These are phyloP conservation scores for Pyrocoelia pectoralis DNA, from an alignment of 2,888 invertebrate genomes.

Conservation along the genomic window DNA sequence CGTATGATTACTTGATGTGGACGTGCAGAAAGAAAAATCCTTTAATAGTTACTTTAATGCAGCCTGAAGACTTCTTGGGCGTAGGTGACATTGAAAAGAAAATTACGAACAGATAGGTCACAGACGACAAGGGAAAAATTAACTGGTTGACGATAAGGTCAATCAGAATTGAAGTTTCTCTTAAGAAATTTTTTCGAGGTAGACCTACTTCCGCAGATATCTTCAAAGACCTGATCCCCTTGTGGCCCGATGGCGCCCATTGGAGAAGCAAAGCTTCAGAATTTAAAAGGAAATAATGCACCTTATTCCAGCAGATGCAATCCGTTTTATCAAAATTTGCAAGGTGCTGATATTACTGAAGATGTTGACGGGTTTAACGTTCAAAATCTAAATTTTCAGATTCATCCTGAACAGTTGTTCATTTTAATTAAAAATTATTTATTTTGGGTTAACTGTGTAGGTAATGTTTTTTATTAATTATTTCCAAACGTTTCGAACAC, in stretches of 20 bases:
- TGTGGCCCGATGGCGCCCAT: conserved; percentile 10
- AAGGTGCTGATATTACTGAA: neutral
- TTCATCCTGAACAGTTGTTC: neutral
- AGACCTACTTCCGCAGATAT: neutral
- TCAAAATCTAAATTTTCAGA: neutral
- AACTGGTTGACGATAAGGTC: no score
- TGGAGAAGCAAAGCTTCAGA: conserved; percentile 5
- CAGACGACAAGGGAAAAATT: no score
- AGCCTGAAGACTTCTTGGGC: neutral
- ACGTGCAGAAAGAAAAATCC: neutral
- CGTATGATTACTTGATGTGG: neutral
- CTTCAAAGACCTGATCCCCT: neutral
- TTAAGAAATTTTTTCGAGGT: neutral
- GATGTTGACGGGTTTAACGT: neutral
- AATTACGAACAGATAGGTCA: neutral
- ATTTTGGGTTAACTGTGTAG: no score
- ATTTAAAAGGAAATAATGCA: conserved; percentile 10
- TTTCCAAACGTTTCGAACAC: no score
- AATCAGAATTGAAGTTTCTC: neutral
- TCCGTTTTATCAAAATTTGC: neutral
- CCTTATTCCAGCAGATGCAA: neutral
- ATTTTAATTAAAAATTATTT: no score
- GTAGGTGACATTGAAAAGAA: neutral
- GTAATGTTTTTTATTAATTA: no score
- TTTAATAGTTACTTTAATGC: no score